Percentiles rank a stretch among this genome's conserved stretches.
phyloP scores from a whole-genome alignment of 1,140 invertebrate species.

The Papilio polytes region DNA sequence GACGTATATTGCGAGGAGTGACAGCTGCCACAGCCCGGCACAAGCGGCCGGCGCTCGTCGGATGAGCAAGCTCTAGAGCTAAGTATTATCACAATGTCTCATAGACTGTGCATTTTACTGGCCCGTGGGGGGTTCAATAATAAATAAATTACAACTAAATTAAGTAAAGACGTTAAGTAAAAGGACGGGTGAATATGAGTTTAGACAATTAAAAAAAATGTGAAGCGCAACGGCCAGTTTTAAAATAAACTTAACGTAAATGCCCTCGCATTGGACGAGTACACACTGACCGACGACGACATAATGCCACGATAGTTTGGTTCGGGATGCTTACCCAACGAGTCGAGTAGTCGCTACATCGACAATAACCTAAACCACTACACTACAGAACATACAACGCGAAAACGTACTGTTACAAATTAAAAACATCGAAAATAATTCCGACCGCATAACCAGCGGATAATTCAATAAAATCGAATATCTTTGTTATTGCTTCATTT shows the following conservation, averaged over 20 bases:
- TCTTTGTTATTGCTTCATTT: conserved; percentile 50
- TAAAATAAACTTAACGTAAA: conserved; percentile 65
- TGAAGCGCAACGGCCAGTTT: conserved; percentile 68
- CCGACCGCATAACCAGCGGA: conserved; percentile 11
- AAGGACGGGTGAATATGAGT: conserved; percentile 76
- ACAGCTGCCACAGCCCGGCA: conserved; percentile 50
- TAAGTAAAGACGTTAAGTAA: conserved; percentile 80
- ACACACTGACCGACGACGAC: conserved; percentile 73
- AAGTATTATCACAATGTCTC: conserved; percentile 82
- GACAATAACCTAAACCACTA: conserved; percentile 30
- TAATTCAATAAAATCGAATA: conserved; percentile 39
- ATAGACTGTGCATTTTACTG: conserved; percentile 79
- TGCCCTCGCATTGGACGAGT: conserved; percentile 68
- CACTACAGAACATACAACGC: conserved; percentile 25
- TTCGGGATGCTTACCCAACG: conserved; percentile 43
- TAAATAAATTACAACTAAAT: conserved; percentile 80
- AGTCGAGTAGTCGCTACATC: conserved; percentile 29
- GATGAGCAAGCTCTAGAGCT: conserved; percentile 64
- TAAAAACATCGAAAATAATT: conserved; percentile 24
- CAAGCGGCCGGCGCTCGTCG: conserved; percentile 36
- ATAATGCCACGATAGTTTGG: conserved; percentile 73
- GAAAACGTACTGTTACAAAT: conserved; percentile 14
- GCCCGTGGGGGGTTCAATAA: conserved; percentile 74
- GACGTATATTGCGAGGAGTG: conserved; percentile 32
- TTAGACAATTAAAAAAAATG: conserved; percentile 56